Evolutionary conservation across 2,113 vertebrate genomes (phyloP).

Genomic region (Urocolius indicus): DNA sequence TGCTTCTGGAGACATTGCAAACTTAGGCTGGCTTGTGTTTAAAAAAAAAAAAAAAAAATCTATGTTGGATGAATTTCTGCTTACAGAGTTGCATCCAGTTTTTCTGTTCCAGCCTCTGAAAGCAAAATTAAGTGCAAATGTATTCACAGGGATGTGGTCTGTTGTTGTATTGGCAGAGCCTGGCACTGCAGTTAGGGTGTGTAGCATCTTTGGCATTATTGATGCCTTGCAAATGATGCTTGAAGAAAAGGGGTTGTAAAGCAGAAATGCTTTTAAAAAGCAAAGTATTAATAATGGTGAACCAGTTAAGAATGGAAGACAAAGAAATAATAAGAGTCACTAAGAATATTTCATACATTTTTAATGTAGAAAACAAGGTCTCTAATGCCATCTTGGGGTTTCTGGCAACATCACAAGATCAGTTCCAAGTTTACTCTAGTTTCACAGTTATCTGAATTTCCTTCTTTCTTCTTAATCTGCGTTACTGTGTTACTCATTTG

Average conservation of each 20-base stretch:
- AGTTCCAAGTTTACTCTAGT: not conserved
- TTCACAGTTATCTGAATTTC: not conserved
- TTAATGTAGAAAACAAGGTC: not conserved
- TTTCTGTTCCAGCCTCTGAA: not conserved
- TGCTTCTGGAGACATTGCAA: not conserved
- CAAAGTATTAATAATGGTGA: not conserved
- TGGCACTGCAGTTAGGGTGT: not conserved
- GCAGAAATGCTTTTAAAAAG: not conserved
- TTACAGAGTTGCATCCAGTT: not conserved
- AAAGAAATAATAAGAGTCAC: not conserved
- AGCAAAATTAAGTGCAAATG: not conserved
- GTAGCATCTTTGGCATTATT: not conserved
- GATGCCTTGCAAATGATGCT: not conserved
- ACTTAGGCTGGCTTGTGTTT: not conserved
- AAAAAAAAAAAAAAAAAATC: not conserved
- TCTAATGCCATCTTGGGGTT: constrained; percentile 36
- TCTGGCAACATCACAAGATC: constrained; percentile 7
- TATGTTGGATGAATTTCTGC: not conserved
- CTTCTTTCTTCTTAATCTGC: not conserved
- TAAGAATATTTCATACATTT: not conserved
- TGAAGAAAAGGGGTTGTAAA: accelerated
- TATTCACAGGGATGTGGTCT: not conserved
- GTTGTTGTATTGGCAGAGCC: not conserved
- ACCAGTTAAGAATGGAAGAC: not conserved
- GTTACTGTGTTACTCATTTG: not conserved